A percentile compares a stretch with the other conserved stretches of the same genome.
Evolutionary conservation across 2,797 vertebrate genomes (phyloP).

Genomic region (Squalus acanthias): DNA sequence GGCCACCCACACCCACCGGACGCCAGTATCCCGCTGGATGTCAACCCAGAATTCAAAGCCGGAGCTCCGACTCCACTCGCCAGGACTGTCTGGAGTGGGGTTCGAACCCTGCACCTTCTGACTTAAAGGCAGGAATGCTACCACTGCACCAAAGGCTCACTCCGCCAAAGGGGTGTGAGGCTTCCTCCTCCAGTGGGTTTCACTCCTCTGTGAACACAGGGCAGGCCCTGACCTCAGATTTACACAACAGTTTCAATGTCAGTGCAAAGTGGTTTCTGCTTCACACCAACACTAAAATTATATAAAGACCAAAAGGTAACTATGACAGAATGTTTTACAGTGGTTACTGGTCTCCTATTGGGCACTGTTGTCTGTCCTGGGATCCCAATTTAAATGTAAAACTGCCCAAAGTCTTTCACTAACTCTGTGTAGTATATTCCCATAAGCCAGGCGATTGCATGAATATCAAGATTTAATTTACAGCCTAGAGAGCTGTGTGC

Average conservation of each 20-base stretch:
- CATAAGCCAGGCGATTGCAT: neutral
- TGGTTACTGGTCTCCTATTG: too few species aligned
- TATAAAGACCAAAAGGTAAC: neutral
- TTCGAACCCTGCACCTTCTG: too few species aligned
- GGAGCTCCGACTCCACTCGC: too few species aligned
- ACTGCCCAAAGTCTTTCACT: slow-evolving; percentile 3
- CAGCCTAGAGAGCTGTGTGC: slow-evolving; percentile 49
- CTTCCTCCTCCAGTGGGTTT: neutral
- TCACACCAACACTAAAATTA: neutral
- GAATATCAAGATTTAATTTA: slow-evolving; percentile 48
- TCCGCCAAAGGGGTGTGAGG: neutral
- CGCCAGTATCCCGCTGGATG: too few species aligned
- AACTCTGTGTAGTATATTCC: slow-evolving; percentile 20
- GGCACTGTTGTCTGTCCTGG: slow-evolving; percentile 13
- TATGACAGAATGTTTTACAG: neutral
- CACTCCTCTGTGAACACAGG: neutral
- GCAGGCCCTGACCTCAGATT: neutral
- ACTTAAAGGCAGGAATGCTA: too few species aligned
- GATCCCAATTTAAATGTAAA: slow-evolving; percentile 23
- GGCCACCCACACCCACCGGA: too few species aligned
- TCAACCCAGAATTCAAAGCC: too few species aligned
- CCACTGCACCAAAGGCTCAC: too few species aligned
- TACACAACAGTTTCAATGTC: neutral
- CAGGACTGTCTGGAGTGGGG: too few species aligned
- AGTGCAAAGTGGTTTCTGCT: neutral